phyloP scores from a whole-genome alignment of 2,113 vertebrate species.

The Megaceryle torquata region DNA sequence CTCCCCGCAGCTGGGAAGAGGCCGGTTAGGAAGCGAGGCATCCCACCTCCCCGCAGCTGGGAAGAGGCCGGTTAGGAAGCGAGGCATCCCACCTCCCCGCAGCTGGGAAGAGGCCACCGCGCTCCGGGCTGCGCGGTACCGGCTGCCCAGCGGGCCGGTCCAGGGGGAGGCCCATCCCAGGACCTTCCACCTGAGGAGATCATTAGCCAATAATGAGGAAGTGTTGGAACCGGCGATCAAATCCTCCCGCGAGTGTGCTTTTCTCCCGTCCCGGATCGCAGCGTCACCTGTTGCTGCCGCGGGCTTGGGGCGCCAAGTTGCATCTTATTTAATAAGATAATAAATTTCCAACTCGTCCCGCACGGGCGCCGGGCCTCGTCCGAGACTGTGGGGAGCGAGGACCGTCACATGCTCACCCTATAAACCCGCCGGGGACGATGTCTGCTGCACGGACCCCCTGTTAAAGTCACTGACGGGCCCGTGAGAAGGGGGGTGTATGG shows the following conservation, averaged over 20 bases:
- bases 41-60: no score
- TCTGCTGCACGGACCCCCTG: not conserved
- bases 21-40: no score
- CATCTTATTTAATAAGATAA: not conserved
- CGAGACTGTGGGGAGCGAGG: not conserved
- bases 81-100: no score
- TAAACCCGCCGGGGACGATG: not conserved
- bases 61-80: not conserved
- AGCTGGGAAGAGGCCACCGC: not conserved
- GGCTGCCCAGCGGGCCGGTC: not conserved
- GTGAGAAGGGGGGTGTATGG: not conserved
- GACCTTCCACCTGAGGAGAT: not conserved
- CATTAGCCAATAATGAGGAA: not conserved
- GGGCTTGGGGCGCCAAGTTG: not conserved
- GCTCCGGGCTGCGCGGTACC: not conserved
- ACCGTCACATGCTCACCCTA: not conserved
- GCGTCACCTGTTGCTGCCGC: conserved; percentile 22
- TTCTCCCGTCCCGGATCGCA: not conserved
- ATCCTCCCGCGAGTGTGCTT: not conserved
- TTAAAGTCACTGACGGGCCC: not conserved
- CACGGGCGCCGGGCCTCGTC: fast-evolving
- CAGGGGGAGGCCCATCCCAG: not conserved
- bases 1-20: not conserved
- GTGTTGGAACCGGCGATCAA: not conserved
- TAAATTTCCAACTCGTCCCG: not conserved